Percentiles rank a stretch among this genome's conserved stretches.
phyloP scores from a whole-genome alignment of 1,140 invertebrate species.

The Matsumurasca onukii region DNA sequence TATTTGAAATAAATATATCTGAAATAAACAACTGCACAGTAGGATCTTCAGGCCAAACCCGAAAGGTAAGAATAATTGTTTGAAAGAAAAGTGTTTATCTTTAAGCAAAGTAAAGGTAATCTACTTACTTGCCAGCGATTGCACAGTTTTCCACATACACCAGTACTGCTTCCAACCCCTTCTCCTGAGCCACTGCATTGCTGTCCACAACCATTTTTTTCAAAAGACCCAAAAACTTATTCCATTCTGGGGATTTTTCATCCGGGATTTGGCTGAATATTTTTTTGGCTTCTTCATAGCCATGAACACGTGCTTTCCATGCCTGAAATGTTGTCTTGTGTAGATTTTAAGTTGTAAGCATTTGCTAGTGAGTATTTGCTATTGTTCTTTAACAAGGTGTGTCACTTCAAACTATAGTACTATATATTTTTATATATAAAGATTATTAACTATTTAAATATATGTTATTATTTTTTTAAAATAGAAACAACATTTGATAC shows the following conservation, averaged over 20 bases:
- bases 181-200: slow-evolving; percentile 95
- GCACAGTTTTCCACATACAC: slow-evolving; percentile 89
- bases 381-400: slow-evolving; percentile 1
- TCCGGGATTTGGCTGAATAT: slow-evolving; percentile 83
- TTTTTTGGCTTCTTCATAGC: slow-evolving; percentile 92
- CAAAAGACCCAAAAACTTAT: slow-evolving; percentile 85
- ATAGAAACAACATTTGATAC: background rate
- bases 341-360: slow-evolving; percentile 32
- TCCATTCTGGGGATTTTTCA: slow-evolving; percentile 92
- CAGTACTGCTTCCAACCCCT: slow-evolving; percentile 88
- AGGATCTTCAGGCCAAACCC: too few relatives aligned
- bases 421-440: slow-evolving; percentile 18
- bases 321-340: slow-evolving; percentile 52
- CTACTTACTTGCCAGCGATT: slow-evolving; percentile 69
- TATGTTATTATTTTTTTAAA: slow-evolving; percentile 23
- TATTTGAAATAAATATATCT: too few relatives aligned
- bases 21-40: too few relatives aligned
- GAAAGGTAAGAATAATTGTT: too few relatives aligned
- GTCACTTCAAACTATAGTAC: slow-evolving; percentile 23
- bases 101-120: too few relatives aligned
- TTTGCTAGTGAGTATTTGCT: slow-evolving; percentile 7
- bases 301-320: slow-evolving; percentile 92
- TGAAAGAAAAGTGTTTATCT: too few relatives aligned
- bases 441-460: too few relatives aligned
- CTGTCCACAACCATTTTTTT: slow-evolving; percentile 96